Conservation (phyloP, 2,888 invertebrate species). For the Argyra leucocephala region DNA sequence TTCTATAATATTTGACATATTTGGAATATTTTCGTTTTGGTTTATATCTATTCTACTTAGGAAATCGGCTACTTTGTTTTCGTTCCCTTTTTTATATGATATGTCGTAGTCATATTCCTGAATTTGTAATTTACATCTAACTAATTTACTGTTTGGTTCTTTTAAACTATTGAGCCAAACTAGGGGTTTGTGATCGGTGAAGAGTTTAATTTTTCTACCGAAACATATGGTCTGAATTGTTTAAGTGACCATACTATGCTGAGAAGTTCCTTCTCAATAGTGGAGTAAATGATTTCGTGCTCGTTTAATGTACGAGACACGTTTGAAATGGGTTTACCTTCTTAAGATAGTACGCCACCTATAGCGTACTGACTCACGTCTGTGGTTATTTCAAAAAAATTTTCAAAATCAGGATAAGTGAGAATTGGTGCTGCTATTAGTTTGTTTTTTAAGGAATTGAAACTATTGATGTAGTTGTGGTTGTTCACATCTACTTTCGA, state of each 20-base stretch:
- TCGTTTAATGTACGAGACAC: neutral
- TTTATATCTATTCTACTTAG: neutral
- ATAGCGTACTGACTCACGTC: slow-evolving; percentile 11
- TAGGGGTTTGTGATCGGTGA: neutral
- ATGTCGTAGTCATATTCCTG: neutral
- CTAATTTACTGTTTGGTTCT: too few species aligned
- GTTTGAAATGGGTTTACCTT: neutral
- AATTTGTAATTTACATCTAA: neutral
- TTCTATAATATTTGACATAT: too few species aligned
- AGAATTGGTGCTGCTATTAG: slow-evolving; percentile 4
- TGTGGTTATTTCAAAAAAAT: slow-evolving; percentile 2
- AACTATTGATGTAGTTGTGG: neutral
- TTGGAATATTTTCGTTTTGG: too few species aligned
- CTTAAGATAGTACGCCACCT: slow-evolving; percentile 10
- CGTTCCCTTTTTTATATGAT: neutral
- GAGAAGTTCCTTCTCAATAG: neutral
- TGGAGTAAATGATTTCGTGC: neutral
- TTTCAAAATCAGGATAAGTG: slow-evolving; percentile 4
- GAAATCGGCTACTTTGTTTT: neutral
- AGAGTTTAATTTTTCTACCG: neutral
- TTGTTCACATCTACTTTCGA: slow-evolving; percentile 10
- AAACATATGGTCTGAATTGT: neutral
- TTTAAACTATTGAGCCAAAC: too few species aligned
- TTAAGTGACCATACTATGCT: neutral
- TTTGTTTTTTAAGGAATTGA: slow-evolving; percentile 4